Percentiles rank a stretch among this genome's conserved stretches.
These are phyloP conservation scores for Tachysurus vachellii DNA, from an alignment of 2,113 vertebrate species.

Conservation along the genomic window DNA sequence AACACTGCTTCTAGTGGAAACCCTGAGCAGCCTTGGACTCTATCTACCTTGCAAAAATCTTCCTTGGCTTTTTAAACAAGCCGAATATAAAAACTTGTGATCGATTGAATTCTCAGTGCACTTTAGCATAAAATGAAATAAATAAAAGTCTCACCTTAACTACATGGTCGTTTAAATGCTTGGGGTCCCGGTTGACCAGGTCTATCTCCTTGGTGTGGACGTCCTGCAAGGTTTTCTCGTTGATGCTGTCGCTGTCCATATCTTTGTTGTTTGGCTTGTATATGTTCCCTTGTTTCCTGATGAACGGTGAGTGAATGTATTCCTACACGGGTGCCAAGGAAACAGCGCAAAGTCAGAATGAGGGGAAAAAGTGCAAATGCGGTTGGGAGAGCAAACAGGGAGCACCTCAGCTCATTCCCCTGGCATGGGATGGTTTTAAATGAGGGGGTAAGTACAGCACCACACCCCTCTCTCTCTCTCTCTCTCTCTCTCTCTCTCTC, in stretches of 20 bases:
- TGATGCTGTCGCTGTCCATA: conserved; percentile 89
- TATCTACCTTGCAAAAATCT: not conserved
- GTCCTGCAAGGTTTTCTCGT: conserved; percentile 85
- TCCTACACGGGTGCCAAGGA: conserved; percentile 73
- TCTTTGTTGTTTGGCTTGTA: conserved; percentile 98
- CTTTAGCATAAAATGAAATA: not conserved
- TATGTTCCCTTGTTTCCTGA: conserved; percentile 96
- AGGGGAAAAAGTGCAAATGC: conserved; percentile 32
- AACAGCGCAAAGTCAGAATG: conserved; percentile 40
- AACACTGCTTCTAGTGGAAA: not conserved
- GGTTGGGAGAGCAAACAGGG: conserved; percentile 56
- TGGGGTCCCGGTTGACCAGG: conserved; percentile 94
- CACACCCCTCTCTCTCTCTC: conserved; percentile 72
- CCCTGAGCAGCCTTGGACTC: not conserved
- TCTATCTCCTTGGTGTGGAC: conserved; percentile 97
- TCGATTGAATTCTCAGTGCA: not conserved
- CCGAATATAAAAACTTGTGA: not conserved
- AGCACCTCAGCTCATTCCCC: conserved; percentile 62
- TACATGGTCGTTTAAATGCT: conserved; percentile 91
- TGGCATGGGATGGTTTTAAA: conserved; percentile 76
- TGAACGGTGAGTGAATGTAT: conserved; percentile 86
- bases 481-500: conserved; percentile 47
- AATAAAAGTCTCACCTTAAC: conserved; percentile 83
- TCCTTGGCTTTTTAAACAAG: rapidly evolving
- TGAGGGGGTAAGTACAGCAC: conserved; percentile 67